Evolutionary conservation across 2,797 vertebrate genomes (phyloP), one percentile per base, ranked within the genome.

Genomic region (Microctenopoma steveboyesi): DNA sequence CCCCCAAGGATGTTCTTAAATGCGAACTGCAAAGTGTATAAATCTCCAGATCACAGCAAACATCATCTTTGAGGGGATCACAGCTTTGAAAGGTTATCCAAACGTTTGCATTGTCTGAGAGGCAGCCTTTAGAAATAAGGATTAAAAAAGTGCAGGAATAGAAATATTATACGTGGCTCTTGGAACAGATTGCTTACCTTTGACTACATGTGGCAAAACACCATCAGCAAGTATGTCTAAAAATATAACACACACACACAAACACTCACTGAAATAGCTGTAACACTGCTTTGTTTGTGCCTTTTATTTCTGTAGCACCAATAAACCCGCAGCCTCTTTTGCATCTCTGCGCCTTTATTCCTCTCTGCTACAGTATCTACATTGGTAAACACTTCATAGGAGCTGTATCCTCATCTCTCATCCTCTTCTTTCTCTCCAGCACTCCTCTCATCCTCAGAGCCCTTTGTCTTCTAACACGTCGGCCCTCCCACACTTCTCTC

Each of bases 401-500:
- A 64, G 73, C 79, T 48, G 69, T 13, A 30, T 77, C 72, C 69
- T 76, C 69, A 43, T 66, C 74, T 76, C 62, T 76, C 37, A 54
- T 51, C 48, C 72, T 60, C 55, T 40, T n/a, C 39, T 6, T 33
- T 12, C 62, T 54, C 74, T 47, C 70, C 66, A 68, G 48, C 33
- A 18, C 56, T 52, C 69, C 72, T 72, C 74, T 83, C 75, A 76
- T 83, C 83, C 70, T 83, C 67, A 16, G 48, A 85, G 84, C 66
- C 77, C 62, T 88, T 84, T 86, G 79, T 88, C 74, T 86, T 79
- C 56, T 45, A 68, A 69, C 81, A 69, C 37, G 9, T 63, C 48
- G 12, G 63, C 76, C 76, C 83, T 83, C 84, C 90, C 72, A 87
- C 86, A 56, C 76, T 25, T 73, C 74, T 69, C 66, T 79, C 69